Base-by-base conservation (phyloP, 2,888 invertebrate genomes). In the Hipparchia sbordonii region DNA sequence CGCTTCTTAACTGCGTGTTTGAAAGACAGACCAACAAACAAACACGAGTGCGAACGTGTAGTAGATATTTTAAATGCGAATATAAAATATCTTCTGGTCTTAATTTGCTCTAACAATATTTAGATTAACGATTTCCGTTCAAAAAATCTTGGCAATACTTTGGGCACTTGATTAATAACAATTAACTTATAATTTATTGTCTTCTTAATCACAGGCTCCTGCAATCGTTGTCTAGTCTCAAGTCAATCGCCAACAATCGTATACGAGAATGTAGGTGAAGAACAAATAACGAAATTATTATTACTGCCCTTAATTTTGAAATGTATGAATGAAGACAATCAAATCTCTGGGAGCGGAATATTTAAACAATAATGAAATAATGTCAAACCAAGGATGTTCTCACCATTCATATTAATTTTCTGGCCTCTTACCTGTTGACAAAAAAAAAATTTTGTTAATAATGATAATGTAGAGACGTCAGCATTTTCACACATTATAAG, bases 391-490 rank as follows among this genome's bases (percentile, higher is more conserved):
- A 77, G 74, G 76, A 67, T 72, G 68, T 76, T 78, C 78, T 72
- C 78, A 78, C 78, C 76, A 76, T 73, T 68, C 46, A 61, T 13
- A 63, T 62, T 33, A 68, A 66, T 60, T 54, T 65, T 62, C 63
- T 65, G 48, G 61, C 59, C 72, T 70, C 73, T 72, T 82, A 83
- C 83, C 83, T 82, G 81, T 66, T 77, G 79, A 79, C 76, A 81
- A 82, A 81, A 75, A 71, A 70, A 23, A 59, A 66, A 48, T 45
- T 54, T 59, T 48, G 46, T 56, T 67, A 54, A 66, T 39, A 66
- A 66, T 48, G 8, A 62, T 65, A 65, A 52, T 65, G 10, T 52
- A 23, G 12, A 52, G 33, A 65, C 33, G 65, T 65, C 12, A 52
- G 10, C 51, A 13, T 33, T 33, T 8, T 48, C 6, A 7, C 6